Conservation (phyloP, 1,140 invertebrate genomes). For the Saccostrea glomerata region DNA sequence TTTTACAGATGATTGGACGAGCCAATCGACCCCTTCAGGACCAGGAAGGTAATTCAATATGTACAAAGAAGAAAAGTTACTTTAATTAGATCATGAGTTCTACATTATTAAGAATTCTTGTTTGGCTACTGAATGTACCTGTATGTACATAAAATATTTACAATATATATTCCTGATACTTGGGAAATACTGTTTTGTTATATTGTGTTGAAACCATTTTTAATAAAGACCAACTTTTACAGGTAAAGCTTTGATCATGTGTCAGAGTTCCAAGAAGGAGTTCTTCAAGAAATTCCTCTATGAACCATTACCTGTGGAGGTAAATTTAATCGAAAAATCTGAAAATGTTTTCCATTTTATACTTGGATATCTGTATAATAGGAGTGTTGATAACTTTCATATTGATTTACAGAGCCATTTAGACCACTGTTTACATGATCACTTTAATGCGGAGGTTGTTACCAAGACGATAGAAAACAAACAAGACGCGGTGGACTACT, state of each 20-base stretch:
- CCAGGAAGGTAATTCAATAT: slow-evolving; percentile 85
- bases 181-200: neutral
- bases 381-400: neutral
- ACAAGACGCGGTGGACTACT: slow-evolving; percentile 99
- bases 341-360: neutral
- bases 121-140: too few relatives aligned
- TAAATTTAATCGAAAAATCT: slow-evolving; percentile 65
- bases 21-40: slow-evolving; percentile 90
- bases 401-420: slow-evolving; percentile 87
- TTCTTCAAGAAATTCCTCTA: slow-evolving; percentile 99
- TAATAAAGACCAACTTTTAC: slow-evolving; percentile 51
- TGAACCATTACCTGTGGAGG: slow-evolving; percentile 98
- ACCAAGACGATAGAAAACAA: slow-evolving; percentile 99
- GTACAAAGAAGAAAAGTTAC: neutral
- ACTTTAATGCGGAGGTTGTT: slow-evolving; percentile 99
- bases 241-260: slow-evolving; percentile 96
- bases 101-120: neutral
- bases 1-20: slow-evolving; percentile 97
- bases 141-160: too few relatives aligned
- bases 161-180: neutral
- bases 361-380: neutral
- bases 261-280: slow-evolving; percentile 98
- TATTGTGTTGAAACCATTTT: neutral
- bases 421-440: slow-evolving; percentile 98
- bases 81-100: neutral